Percentiles rank a stretch among this genome's conserved stretches.
Evolutionary conservation across 2,113 vertebrate genomes (phyloP).

Genomic region (Chrysemys picta): DNA sequence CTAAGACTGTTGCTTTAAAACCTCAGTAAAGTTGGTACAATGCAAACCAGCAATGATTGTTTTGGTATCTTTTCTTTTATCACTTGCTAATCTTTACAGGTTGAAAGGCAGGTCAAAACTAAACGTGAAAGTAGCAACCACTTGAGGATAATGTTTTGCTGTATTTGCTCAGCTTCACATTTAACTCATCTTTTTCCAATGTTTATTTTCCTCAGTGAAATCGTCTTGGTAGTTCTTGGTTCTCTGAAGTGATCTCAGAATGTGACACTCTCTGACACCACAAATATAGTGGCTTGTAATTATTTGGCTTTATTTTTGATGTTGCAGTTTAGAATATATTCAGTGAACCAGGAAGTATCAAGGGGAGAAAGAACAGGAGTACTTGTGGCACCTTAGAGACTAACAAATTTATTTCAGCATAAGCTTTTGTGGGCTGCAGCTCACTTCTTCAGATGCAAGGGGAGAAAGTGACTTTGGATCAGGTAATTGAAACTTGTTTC

Average conservation of each 20-base stretch:
- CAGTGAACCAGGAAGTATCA: background rate
- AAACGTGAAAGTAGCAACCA: background rate
- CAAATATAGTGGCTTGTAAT: background rate
- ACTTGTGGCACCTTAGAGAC: too few relatives aligned
- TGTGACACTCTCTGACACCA: background rate
- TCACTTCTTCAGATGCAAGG: background rate
- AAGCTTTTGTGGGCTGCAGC: too few relatives aligned
- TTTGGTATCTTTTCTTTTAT: fast-evolving
- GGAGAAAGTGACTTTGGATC: background rate
- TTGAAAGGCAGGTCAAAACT: background rate
- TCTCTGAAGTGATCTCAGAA: background rate
- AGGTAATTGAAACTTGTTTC: background rate
- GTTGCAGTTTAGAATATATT: background rate
- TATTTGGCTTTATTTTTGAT: background rate
- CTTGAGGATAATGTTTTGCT: background rate
- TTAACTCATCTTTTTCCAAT: background rate
- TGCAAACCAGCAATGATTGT: fast-evolving
- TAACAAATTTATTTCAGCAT: too few relatives aligned
- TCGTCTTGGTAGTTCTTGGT: background rate
- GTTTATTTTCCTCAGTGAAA: background rate
- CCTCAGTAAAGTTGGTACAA: background rate
- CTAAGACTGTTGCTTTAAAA: background rate
- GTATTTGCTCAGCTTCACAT: background rate
- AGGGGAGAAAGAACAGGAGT: background rate
- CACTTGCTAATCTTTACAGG: background rate